phyloP scores from a whole-genome alignment of 2,797 vertebrate genomes.

The Anisognathus igniventris region DNA sequence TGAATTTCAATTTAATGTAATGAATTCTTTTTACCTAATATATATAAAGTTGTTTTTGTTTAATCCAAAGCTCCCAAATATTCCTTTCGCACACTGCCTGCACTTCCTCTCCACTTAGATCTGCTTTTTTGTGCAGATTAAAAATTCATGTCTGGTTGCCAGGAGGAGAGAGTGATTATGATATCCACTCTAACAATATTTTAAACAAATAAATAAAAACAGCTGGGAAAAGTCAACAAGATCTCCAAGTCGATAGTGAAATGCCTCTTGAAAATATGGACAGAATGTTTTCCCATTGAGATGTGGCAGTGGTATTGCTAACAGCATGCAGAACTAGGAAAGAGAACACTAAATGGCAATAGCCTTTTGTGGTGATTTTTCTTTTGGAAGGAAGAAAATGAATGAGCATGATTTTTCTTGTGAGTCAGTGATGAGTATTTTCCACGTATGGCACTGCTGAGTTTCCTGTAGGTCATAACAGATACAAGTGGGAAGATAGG shows the following conservation, averaged over 20 bases:
- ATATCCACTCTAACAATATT: neutral
- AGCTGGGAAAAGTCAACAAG: neutral
- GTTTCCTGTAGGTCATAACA: slow-evolving; percentile 26
- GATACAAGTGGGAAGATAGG: neutral
- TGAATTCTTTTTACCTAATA: neutral
- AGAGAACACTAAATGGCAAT: neutral
- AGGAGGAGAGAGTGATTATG: neutral
- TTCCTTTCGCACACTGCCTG: neutral
- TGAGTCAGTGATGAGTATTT: slow-evolving; percentile 31
- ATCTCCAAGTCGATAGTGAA: neutral
- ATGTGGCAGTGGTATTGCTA: neutral
- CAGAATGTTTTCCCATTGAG: neutral
- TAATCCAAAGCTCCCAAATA: neutral
- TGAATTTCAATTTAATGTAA: neutral
- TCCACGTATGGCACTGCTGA: neutral
- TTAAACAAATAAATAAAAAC: slow-evolving; percentile 38
- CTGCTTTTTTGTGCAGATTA: neutral
- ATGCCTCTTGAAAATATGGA: neutral
- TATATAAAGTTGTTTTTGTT: neutral
- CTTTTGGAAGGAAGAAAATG: neutral
- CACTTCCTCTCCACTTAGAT: neutral
- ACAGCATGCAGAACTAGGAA: neutral
- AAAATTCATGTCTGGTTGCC: neutral
- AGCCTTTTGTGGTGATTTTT: neutral
- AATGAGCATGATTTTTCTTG: slow-evolving; percentile 3